Evolutionary conservation across 2,888 invertebrate genomes (phyloP).

Genomic region (Stratiomys singularior): DNA sequence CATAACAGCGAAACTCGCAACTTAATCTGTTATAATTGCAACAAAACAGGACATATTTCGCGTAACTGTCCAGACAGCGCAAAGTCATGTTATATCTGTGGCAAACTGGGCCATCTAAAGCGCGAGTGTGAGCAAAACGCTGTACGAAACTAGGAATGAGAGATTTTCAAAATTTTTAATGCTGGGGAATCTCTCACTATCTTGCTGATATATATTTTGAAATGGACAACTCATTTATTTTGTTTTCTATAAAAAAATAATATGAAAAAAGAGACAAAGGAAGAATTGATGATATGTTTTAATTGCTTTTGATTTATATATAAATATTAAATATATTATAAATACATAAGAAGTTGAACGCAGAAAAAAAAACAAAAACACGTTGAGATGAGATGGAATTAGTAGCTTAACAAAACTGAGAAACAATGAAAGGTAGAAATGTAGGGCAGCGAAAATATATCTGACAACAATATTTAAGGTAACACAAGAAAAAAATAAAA

Average conservation of each 20-base stretch:
- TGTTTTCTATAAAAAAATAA: conserved; percentile 47
- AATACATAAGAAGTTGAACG: conserved; percentile 35
- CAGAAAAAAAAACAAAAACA: conserved; percentile 12
- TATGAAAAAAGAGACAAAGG: conserved; percentile 47
- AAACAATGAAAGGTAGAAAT: neutral
- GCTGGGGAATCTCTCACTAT: conserved; percentile 29
- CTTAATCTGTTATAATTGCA: conserved; percentile 92
- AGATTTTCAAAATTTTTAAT: conserved; percentile 23
- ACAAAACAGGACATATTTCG: conserved; percentile 92
- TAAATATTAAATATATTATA: conserved; percentile 41
- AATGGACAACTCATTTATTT: conserved; percentile 47
- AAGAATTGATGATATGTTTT: conserved; percentile 50
- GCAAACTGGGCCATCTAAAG: conserved; percentile 90
- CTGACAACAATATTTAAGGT: neutral
- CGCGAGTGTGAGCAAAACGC: conserved; percentile 87
- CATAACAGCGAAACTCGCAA: conserved; percentile 63
- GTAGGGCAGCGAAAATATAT: conserved; percentile 22
- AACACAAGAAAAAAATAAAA: neutral
- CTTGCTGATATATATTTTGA: conserved; percentile 32
- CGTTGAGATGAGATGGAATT: neutral
- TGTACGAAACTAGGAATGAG: conserved; percentile 61
- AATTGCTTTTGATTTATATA: conserved; percentile 43
- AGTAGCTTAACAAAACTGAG: conserved; percentile 7
- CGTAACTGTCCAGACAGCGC: conserved; percentile 84
- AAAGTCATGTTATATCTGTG: conserved; percentile 93